phyloP scores from a whole-genome alignment of 2,113 vertebrate genomes.

The Odobenus rosmarus region DNA sequence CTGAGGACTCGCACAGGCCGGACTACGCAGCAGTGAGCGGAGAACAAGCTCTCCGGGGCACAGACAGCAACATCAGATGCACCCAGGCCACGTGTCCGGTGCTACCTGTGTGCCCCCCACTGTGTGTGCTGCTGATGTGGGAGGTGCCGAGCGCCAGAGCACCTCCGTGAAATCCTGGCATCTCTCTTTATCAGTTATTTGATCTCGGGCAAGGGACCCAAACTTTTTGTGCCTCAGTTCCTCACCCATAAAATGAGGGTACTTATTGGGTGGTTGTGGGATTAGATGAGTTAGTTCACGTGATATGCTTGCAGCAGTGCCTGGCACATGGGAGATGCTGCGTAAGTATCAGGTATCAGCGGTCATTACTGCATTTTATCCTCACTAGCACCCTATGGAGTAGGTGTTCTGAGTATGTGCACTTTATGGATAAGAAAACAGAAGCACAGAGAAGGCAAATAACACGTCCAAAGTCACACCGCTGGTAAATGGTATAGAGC shows the following conservation, averaged over 20 bases:
- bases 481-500: background rate
- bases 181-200: background rate
- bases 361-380: background rate
- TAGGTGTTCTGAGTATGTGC: background rate
- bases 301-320: background rate
- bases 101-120: background rate
- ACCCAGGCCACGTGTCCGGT: background rate
- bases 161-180: background rate
- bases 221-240: background rate
- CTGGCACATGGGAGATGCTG: background rate
- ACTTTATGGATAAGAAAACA: background rate
- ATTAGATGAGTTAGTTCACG: background rate
- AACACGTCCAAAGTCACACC: background rate
- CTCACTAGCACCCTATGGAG: background rate
- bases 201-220: background rate
- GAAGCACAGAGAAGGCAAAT: background rate
- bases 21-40: accelerated
- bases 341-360: background rate
- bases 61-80: background rate
- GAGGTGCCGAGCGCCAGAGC: background rate
- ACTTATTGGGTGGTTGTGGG: background rate
- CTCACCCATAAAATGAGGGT: background rate
- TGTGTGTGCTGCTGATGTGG: accelerated
- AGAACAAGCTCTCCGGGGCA: background rate
- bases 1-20: background rate